Conservation (phyloP, 2,888 invertebrate species). For the Magallana nippona region DNA sequence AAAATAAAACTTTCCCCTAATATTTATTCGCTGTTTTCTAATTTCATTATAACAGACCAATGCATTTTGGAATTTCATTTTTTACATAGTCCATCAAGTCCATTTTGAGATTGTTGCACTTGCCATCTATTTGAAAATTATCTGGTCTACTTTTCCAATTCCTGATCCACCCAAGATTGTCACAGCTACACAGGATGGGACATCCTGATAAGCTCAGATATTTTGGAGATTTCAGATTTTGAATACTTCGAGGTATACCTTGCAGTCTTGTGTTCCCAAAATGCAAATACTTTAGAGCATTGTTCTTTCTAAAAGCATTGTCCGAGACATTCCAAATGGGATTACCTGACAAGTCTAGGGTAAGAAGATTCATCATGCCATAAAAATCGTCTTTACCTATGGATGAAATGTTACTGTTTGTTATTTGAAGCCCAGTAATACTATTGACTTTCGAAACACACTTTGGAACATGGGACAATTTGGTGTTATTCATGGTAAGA, state of each 20-base stretch:
- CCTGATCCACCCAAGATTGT: constrained; percentile 44
- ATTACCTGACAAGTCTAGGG: constrained; percentile 28
- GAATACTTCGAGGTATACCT: constrained; percentile 40
- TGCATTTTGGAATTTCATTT: constrained; percentile 44
- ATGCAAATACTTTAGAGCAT: background rate
- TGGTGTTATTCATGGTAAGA: constrained; percentile 30
- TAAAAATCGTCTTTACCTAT: constrained; percentile 32
- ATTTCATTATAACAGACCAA: too few species aligned
- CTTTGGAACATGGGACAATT: constrained; percentile 27
- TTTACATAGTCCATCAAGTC: constrained; percentile 28
- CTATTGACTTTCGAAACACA: constrained; percentile 25
- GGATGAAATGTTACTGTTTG: constrained; percentile 1
- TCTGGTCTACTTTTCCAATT: constrained; percentile 12
- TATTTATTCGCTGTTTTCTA: too few species aligned
- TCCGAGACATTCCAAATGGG: constrained; percentile 39
- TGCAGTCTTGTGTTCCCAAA: constrained; percentile 39
- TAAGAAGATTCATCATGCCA: background rate
- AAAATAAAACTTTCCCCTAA: too few species aligned
- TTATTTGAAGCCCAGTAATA: constrained; percentile 15
- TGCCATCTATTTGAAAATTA: constrained; percentile 22
- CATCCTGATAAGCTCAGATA: constrained; percentile 28
- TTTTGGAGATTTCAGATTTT: background rate
- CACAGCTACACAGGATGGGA: constrained; percentile 40
- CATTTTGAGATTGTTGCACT: constrained; percentile 26
- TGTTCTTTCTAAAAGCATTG: constrained; percentile 29